phyloP scores from a whole-genome alignment of 2,113 vertebrate species.

The Tragelaphus scriptus region DNA sequence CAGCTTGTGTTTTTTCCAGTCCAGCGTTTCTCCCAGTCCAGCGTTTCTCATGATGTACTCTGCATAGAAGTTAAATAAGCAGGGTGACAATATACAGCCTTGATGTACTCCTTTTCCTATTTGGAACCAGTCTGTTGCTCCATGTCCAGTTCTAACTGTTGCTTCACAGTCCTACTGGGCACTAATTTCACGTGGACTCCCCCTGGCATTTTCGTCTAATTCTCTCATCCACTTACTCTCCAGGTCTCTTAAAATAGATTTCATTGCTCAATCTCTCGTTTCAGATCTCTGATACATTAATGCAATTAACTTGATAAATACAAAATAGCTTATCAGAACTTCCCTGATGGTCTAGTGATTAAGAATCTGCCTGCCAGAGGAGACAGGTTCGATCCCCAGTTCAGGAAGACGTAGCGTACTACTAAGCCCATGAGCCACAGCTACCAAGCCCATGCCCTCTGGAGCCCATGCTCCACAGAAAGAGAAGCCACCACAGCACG shows the following conservation, averaged over 20 bases:
- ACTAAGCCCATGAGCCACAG: neutral
- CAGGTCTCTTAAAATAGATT: no score
- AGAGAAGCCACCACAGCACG: rapidly evolving
- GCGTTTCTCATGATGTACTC: no score
- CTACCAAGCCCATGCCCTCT: rapidly evolving
- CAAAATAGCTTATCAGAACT: neutral
- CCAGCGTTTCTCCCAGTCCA: no score
- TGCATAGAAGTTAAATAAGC: no score
- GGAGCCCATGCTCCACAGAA: rapidly evolving
- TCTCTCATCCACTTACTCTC: no score
- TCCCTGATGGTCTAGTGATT: neutral
- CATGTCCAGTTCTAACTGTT: no score
- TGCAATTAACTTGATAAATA: neutral
- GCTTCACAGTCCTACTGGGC: no score
- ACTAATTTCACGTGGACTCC: rapidly evolving
- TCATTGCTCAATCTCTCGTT: neutral
- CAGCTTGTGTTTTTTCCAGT: no score
- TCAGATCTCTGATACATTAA: neutral
- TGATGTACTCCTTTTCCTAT: no score
- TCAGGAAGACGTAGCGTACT: rapidly evolving
- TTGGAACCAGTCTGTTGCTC: no score
- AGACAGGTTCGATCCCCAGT: neutral
- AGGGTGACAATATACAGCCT: no score
- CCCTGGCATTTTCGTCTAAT: rapidly evolving
- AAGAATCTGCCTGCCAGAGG: neutral